A percentile compares a stretch with the other conserved stretches of the same genome.
Evolutionary conservation across 2,888 invertebrate species (phyloP).

Genomic region (Pandemis heparana): DNA sequence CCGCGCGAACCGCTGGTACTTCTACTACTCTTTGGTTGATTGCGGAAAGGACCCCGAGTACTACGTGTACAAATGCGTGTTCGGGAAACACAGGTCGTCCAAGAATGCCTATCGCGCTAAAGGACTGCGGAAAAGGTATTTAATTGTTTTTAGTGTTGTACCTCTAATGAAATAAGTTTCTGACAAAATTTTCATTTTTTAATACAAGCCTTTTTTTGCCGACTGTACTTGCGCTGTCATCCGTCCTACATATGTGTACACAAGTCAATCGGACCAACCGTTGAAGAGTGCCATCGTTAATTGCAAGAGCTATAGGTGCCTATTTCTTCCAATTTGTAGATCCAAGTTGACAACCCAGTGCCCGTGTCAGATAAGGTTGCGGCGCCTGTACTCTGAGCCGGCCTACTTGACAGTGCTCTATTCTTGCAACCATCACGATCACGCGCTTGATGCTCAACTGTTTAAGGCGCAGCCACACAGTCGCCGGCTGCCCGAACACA

Average conservation of each 20-base stretch:
- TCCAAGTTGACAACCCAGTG: conserved; percentile 25
- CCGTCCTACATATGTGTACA: too few species aligned
- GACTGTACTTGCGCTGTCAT: too few species aligned
- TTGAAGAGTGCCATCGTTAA: too few species aligned
- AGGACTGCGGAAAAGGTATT: conserved; percentile 30
- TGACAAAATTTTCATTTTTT: too few species aligned
- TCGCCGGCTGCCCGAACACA: conserved; percentile 20
- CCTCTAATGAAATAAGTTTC: too few species aligned
- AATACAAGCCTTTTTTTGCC: too few species aligned
- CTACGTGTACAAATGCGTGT: conserved; percentile 39
- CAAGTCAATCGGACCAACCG: too few species aligned
- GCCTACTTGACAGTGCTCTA: conserved; percentile 32
- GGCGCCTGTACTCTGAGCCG: conserved; percentile 21
- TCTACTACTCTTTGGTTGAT: conserved; percentile 36
- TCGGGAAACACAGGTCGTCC: conserved; percentile 20
- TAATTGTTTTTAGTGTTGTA: not conserved
- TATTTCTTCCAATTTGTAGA: conserved; percentile 6
- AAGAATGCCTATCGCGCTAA: conserved; percentile 33
- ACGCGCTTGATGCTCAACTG: conserved; percentile 13
- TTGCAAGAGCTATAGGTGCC: not conserved
- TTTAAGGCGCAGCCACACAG: conserved; percentile 34
- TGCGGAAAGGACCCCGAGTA: conserved; percentile 24
- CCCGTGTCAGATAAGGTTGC: conserved; percentile 35
- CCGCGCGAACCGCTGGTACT: conserved; percentile 31
- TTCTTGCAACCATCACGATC: conserved; percentile 40